phyloP scores from a whole-genome alignment of 2,113 vertebrate genomes.

The Falcunculus frontatus region DNA sequence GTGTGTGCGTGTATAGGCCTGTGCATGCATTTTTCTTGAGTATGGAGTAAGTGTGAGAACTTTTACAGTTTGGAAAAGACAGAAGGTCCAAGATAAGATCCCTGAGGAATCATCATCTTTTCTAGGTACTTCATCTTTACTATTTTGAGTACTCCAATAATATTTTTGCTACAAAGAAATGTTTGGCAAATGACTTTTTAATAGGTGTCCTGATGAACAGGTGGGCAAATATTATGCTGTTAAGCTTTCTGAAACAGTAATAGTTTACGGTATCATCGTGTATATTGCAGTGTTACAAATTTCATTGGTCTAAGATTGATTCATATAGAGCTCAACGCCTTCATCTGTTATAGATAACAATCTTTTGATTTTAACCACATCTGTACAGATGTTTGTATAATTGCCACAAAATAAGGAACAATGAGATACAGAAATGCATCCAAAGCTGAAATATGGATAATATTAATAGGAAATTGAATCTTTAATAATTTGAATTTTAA shows the following conservation, averaged over 20 bases:
- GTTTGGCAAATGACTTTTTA: background rate
- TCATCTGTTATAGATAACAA: background rate
- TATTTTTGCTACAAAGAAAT: background rate
- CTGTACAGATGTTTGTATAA: background rate
- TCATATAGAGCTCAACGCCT: background rate
- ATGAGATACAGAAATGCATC: background rate
- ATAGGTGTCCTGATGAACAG: background rate
- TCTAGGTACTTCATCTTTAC: background rate
- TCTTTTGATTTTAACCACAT: background rate
- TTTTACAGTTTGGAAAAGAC: background rate
- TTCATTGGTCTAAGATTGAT: background rate
- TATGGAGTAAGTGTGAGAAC: background rate
- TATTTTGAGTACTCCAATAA: background rate
- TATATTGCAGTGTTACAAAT: background rate
- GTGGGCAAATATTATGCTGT: background rate
- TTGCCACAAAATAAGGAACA: background rate
- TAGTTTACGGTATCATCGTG: background rate
- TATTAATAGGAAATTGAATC: background rate
- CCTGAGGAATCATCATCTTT: background rate
- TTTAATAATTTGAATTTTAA: background rate
- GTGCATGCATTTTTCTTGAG: background rate
- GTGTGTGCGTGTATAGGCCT: background rate
- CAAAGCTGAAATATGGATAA: background rate
- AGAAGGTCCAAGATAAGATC: background rate
- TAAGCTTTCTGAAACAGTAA: background rate